phyloP scores from a whole-genome alignment of 2,888 invertebrate species.

The Iphiclides podalirius region DNA sequence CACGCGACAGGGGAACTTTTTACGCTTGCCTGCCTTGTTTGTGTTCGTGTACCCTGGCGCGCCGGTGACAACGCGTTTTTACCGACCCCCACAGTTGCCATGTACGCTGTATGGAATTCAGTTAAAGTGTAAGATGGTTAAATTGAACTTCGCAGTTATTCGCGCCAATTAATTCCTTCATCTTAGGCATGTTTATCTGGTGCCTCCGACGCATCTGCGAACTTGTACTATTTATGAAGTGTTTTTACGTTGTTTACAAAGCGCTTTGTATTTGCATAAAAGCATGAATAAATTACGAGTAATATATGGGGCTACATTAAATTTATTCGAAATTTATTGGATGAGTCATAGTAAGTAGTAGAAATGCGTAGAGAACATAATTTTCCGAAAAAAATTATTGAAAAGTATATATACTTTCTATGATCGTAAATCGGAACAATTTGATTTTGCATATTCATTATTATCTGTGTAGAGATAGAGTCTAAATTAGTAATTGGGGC shows the following conservation, averaged over 20 bases:
- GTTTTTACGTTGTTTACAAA: conserved; percentile 6
- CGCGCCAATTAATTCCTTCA: conserved; percentile 17
- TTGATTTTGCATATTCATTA: too few relatives aligned
- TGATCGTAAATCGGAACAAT: too few relatives aligned
- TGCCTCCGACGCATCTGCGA: conserved; percentile 7
- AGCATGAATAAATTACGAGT: too few relatives aligned
- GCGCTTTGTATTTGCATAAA: not conserved
- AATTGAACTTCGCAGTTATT: conserved; percentile 15
- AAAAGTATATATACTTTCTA: too few relatives aligned
- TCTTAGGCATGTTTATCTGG: conserved; percentile 6
- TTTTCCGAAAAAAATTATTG: too few relatives aligned
- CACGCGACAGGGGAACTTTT: conserved; percentile 7
- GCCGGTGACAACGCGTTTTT: conserved; percentile 11
- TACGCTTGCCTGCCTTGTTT: conserved; percentile 9
- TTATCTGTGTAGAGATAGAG: too few relatives aligned
- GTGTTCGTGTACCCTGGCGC: conserved; percentile 9
- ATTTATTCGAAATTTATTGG: too few relatives aligned
- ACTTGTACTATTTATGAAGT: not conserved
- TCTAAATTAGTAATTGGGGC: too few relatives aligned
- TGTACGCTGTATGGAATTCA: conserved; percentile 16
- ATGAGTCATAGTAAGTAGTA: too few relatives aligned
- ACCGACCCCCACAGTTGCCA: conserved; percentile 1
- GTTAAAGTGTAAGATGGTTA: conserved; percentile 21
- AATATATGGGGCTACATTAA: too few relatives aligned
- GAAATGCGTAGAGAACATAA: too few relatives aligned